Base-by-base conservation (phyloP, 1,140 invertebrate species). In the Bombus terrestris region DNA sequence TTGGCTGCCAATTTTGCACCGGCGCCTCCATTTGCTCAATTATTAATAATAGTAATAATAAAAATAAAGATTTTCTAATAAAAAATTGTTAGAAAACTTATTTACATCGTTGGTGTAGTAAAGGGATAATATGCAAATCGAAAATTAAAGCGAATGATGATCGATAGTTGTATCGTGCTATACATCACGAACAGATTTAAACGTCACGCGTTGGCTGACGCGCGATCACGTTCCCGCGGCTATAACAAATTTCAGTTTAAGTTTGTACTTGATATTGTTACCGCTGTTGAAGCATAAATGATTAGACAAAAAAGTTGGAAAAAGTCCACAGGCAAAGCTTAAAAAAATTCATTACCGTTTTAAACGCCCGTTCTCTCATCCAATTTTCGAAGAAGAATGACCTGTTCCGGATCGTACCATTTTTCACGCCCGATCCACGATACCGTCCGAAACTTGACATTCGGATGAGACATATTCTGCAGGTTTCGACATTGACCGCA, bases 1-100 rank as follows among this genome's bases (percentile, higher is more conserved):
- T 96, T 95, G 93, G 95, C 94, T 94, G 95, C 93, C 93, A 93
- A 89, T 37, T 85, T 92, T 87, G 93, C 95, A 95, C 94, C 88
- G 94, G 92, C 95, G 95, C 95, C 95, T 95, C 95, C 92, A 10
- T 15, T 37, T 15, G 0, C 0, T 22, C 4, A 15, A 6, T 15
- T 32, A 5, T 0, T 3, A 64, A 64, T 0, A 15, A 2, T n/a
- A 35, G 1, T 5, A 1, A 32, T 47, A 18, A 47, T 47, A 53
- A 6, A 47, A 47, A 8, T 2, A 0, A 8, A 1, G 0, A 0
- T 6, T 8, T 35, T 35, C 1, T 6, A 22, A 22, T 22, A 8
- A 22, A 22, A 22, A 22, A 22, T 22, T 22, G 47, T 53, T 18
- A 22, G 0, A 22, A 22, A 53, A 8, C 22, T 53, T 0, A 22